Conservation (phyloP, 2,888 invertebrate genomes). For the Syritta pipiens region DNA sequence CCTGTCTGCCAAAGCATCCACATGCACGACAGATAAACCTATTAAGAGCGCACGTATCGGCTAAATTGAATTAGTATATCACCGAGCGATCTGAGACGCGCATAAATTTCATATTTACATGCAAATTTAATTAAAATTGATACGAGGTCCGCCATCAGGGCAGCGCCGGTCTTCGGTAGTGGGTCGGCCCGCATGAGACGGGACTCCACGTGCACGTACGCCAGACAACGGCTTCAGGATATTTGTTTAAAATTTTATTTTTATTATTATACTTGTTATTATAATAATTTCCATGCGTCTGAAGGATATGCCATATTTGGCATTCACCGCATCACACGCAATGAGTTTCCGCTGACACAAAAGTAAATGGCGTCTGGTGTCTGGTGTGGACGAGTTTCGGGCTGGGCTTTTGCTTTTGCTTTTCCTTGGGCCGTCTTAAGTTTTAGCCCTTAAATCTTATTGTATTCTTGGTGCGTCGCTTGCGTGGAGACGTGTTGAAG, state of each 20-base stretch:
- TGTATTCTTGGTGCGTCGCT: background rate
- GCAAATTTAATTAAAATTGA: constrained; percentile 73
- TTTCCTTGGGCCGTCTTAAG: background rate
- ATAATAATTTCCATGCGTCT: background rate
- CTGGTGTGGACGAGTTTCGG: constrained; percentile 19
- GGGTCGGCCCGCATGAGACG: constrained; percentile 32
- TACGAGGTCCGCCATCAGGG: constrained; percentile 33
- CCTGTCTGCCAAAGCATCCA: constrained; percentile 26
- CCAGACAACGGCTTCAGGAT: constrained; percentile 24
- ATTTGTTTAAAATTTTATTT: constrained; percentile 30
- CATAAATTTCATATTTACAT: constrained; percentile 73
- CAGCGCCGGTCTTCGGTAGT: constrained; percentile 13
- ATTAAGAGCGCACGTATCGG: constrained; percentile 65
- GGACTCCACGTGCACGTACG: constrained; percentile 18
- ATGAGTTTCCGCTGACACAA: constrained; percentile 28
- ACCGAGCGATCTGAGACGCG: constrained; percentile 70
- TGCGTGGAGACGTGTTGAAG: background rate
- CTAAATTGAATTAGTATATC: constrained; percentile 72
- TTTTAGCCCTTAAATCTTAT: background rate
- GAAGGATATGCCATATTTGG: constrained; percentile 17
- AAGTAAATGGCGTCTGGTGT: constrained; percentile 3
- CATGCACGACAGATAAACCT: constrained; percentile 57
- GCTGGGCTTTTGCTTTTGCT: background rate
- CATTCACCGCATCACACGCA: constrained; percentile 35
- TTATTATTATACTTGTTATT: constrained; percentile 11